Conservation (phyloP, 2,888 invertebrate species). For the Dioctria rufipes region DNA sequence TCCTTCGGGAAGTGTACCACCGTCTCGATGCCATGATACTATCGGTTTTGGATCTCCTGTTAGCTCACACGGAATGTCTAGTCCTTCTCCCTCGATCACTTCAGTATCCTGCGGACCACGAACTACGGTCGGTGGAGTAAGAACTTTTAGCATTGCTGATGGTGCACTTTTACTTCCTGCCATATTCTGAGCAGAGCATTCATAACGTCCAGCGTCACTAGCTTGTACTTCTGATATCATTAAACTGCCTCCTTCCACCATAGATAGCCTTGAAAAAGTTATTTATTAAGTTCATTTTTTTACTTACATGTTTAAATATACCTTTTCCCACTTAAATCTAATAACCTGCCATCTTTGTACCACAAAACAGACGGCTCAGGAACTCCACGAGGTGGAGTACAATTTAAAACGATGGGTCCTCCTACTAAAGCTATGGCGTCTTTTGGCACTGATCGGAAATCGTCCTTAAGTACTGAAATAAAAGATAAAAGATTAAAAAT, state of each 20-base stretch:
- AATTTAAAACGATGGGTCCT: slow-evolving; percentile 63
- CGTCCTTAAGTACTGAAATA: slow-evolving; percentile 61
- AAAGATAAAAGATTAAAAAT: too few relatives aligned
- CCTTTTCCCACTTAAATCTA: slow-evolving; percentile 64
- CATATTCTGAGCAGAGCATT: slow-evolving; percentile 65
- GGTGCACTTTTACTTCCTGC: slow-evolving; percentile 63
- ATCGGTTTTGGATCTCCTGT: slow-evolving; percentile 60
- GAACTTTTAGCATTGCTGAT: slow-evolving; percentile 62
- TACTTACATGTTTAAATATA: slow-evolving; percentile 49
- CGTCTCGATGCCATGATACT: slow-evolving; percentile 62
- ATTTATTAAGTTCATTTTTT: background rate
- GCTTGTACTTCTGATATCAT: slow-evolving; percentile 64
- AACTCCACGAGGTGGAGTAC: slow-evolving; percentile 63
- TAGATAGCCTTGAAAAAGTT: slow-evolving; percentile 60
- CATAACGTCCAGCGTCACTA: slow-evolving; percentile 63
- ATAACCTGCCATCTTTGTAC: slow-evolving; percentile 63
- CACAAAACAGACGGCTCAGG: slow-evolving; percentile 64
- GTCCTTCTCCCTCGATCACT: slow-evolving; percentile 63
- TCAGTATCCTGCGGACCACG: slow-evolving; percentile 63
- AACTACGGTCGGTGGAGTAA: slow-evolving; percentile 63
- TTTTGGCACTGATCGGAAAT: slow-evolving; percentile 63
- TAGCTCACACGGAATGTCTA: slow-evolving; percentile 64
- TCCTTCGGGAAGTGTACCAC: slow-evolving; percentile 62
- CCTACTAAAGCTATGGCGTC: slow-evolving; percentile 63
- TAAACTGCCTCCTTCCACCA: slow-evolving; percentile 63